These are phyloP conservation scores for Andrena bucephala DNA, from an alignment of 2,888 invertebrate species.

Conservation along the genomic window DNA sequence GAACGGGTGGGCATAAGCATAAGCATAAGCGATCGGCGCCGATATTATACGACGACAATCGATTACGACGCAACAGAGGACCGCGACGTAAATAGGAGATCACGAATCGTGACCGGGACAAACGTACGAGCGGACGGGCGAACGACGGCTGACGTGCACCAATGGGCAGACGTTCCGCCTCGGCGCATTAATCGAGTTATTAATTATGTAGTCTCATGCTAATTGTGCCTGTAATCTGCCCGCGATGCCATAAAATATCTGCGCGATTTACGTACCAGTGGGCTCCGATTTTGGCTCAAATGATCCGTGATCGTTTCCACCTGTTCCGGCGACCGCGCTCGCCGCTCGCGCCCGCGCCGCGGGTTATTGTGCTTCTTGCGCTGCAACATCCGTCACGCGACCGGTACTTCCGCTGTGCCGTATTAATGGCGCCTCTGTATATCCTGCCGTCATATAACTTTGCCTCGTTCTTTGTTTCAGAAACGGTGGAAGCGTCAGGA, in stretches of 20 bases:
- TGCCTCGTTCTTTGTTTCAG: not conserved
- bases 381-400: constrained; percentile 12
- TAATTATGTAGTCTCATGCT: constrained; percentile 83
- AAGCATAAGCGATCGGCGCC: constrained; percentile 55
- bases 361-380: constrained; percentile 37
- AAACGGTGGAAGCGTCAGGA: not conserved
- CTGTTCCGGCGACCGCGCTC: constrained; percentile 38
- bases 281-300: constrained; percentile 44
- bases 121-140: constrained; percentile 34
- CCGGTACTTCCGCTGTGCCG: constrained; percentile 20
- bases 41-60: constrained; percentile 65
- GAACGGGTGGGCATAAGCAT: constrained; percentile 18
- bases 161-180: constrained; percentile 81
- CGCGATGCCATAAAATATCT: constrained; percentile 74
- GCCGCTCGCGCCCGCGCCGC: not conserved
- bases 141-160: constrained; percentile 63
- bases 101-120: constrained; percentile 65
- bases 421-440: constrained; percentile 4
- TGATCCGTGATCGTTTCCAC: constrained; percentile 51
- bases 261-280: constrained; percentile 67
- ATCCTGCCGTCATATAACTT: not conserved
- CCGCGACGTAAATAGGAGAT: constrained; percentile 61
- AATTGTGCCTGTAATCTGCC: constrained; percentile 82
- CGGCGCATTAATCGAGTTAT: constrained; percentile 82
- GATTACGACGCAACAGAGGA: constrained; percentile 63